phyloP scores from a whole-genome alignment of 2,113 vertebrate species.

The Morone chrysops region DNA sequence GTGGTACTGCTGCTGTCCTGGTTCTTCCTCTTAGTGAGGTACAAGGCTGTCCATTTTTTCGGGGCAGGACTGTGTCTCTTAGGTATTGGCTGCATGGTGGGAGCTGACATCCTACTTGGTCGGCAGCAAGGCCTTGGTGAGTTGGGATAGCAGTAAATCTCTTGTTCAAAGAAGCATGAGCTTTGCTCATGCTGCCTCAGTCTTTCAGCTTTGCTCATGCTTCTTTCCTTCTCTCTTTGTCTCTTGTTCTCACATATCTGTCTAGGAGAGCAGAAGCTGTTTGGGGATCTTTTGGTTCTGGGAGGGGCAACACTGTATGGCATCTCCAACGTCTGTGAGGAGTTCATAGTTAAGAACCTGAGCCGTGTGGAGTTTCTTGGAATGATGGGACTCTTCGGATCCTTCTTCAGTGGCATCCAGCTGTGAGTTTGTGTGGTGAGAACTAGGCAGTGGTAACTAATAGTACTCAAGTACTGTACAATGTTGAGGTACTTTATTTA shows the following conservation, averaged over 20 bases:
- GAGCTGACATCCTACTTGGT: conserved; percentile 92
- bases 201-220: background rate
- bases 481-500: background rate
- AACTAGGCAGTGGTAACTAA: background rate
- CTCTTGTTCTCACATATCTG: background rate
- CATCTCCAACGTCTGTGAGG: conserved; percentile 94
- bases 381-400: conserved; percentile 97
- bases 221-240: background rate
- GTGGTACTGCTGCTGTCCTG: conserved; percentile 96
- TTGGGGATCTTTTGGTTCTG: conserved; percentile 94
- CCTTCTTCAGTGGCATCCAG: conserved; percentile 98
- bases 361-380: conserved; percentile 95
- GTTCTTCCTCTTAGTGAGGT: conserved; percentile 96
- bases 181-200: too few relatives aligned
- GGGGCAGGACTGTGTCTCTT: conserved; percentile 93
- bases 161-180: too few relatives aligned
- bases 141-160: conserved; percentile 14
- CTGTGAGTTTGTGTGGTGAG: conserved; percentile 86
- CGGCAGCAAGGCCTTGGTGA: conserved; percentile 93
- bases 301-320: conserved; percentile 92
- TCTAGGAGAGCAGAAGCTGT: conserved; percentile 93
- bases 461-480: background rate
- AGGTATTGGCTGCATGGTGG: conserved; percentile 96
- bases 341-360: conserved; percentile 94
- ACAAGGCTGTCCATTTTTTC: conserved; percentile 93